Conservation (phyloP, 2,888 invertebrate genomes). For the Clusia tigrina region DNA sequence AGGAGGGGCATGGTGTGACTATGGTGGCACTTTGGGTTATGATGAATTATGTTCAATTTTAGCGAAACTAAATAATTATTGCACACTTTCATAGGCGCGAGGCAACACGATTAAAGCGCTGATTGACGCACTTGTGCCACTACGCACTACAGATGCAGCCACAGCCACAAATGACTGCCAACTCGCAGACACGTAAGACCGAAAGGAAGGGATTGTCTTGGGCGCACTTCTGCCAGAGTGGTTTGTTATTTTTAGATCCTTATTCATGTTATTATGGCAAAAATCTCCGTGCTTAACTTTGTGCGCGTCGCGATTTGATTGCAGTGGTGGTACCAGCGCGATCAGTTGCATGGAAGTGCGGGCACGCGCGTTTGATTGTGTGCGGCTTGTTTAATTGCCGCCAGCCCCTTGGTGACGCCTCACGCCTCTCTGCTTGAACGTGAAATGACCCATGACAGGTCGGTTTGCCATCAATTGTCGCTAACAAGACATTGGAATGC, state of each 20-base stretch:
- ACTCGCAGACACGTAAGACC: background rate
- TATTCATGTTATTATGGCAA: background rate
- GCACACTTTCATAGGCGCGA: background rate
- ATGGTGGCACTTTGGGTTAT: too few relatives aligned
- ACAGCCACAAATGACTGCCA: background rate
- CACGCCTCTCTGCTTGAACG: background rate
- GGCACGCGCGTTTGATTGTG: too few relatives aligned
- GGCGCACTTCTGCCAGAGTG: background rate
- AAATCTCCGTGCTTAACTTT: too few relatives aligned
- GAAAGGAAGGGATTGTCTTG: background rate
- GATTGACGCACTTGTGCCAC: conserved; percentile 33
- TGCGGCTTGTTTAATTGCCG: background rate
- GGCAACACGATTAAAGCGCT: conserved; percentile 23
- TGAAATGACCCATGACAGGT: conserved; percentile 61
- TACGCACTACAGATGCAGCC: too few relatives aligned
- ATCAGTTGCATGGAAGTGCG: too few relatives aligned
- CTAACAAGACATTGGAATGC: conserved; percentile 57
- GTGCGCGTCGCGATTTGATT: too few relatives aligned
- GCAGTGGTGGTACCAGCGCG: too few relatives aligned
- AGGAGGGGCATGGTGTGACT: too few relatives aligned
- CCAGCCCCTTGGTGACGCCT: background rate
- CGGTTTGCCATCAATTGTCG: conserved; percentile 62
- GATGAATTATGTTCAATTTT: too few relatives aligned
- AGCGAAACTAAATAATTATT: too few relatives aligned
- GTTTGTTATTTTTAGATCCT: background rate